Evolutionary conservation across 1,140 invertebrate genomes (phyloP).

Genomic region (Aphaenogaster floridana): DNA sequence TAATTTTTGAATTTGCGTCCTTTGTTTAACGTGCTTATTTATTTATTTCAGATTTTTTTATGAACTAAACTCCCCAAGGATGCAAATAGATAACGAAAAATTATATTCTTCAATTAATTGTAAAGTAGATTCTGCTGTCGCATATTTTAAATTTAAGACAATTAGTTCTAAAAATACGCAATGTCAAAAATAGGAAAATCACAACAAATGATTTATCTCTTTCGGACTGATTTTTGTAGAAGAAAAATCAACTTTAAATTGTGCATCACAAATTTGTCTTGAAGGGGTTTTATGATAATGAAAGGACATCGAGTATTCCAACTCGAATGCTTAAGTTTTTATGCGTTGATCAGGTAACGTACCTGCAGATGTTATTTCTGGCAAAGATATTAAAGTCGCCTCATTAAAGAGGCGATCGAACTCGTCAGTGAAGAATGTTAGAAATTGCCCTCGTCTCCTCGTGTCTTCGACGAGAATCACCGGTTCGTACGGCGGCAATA

Average conservation of each 20-base stretch:
- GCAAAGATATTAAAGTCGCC: not conserved
- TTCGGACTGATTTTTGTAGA: not conserved
- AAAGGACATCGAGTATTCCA: not conserved
- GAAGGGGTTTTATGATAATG: not conserved
- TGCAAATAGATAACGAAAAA: not conserved
- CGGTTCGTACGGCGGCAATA: conserved; percentile 50
- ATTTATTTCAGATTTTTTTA: no score
- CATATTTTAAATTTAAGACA: not conserved
- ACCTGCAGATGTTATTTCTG: conserved; percentile 15
- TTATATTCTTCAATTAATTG: not conserved
- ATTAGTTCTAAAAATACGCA: not conserved
- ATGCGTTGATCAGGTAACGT: not conserved
- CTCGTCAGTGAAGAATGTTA: conserved; percentile 26
- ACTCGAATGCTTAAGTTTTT: not conserved
- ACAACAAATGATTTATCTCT: not conserved
- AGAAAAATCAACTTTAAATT: not conserved
- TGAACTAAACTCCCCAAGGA: not conserved
- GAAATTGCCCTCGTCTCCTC: not conserved
- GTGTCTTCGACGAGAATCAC: conserved; percentile 27
- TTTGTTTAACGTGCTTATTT: no score
- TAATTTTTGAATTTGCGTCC: no score
- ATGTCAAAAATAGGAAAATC: not conserved
- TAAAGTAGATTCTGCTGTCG: not conserved
- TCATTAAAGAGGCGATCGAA: not conserved
- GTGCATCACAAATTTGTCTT: not conserved